Conservation (phyloP, 2,888 invertebrate genomes). For the Lasioglossum zephyrum region DNA sequence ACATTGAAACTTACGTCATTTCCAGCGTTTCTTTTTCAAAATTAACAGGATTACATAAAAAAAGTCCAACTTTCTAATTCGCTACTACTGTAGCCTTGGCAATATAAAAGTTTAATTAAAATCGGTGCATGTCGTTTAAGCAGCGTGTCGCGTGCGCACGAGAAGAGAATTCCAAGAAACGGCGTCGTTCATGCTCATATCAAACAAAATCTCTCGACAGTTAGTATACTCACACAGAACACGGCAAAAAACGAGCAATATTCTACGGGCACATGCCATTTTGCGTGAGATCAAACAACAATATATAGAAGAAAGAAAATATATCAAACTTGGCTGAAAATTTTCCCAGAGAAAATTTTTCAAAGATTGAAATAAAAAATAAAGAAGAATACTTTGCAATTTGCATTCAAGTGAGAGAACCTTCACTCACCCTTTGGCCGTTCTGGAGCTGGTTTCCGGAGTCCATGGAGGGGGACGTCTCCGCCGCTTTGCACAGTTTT, state of each 20-base stretch:
- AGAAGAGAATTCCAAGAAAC: constrained; percentile 21
- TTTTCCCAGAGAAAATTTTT: not conserved
- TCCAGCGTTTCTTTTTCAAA: too few relatives aligned
- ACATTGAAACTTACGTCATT: too few relatives aligned
- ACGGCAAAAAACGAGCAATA: constrained; percentile 21
- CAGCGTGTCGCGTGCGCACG: not conserved
- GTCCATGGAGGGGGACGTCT: constrained; percentile 96
- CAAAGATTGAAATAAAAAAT: not conserved
- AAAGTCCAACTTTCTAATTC: too few relatives aligned
- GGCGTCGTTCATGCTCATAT: constrained; percentile 36
- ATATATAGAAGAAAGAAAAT: not conserved
- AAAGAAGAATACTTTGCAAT: too few relatives aligned
- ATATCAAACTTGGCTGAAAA: not conserved
- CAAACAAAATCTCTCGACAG: not conserved
- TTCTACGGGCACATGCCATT: constrained; percentile 40
- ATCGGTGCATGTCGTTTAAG: not conserved
- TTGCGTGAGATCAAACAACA: constrained; percentile 11
- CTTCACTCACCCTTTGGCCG: constrained; percentile 88
- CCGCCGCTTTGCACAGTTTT: constrained; percentile 96
- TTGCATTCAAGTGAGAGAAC: not conserved
- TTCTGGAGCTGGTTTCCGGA: constrained; percentile 95
- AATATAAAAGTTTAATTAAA: too few relatives aligned
- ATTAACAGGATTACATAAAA: too few relatives aligned
- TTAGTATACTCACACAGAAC: constrained; percentile 38
- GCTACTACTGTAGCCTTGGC: too few relatives aligned